Evolutionary conservation across 37 sponge, comb jelly and placozoan genomes (phyloP).

Genomic region (Ianthella basta): DNA sequence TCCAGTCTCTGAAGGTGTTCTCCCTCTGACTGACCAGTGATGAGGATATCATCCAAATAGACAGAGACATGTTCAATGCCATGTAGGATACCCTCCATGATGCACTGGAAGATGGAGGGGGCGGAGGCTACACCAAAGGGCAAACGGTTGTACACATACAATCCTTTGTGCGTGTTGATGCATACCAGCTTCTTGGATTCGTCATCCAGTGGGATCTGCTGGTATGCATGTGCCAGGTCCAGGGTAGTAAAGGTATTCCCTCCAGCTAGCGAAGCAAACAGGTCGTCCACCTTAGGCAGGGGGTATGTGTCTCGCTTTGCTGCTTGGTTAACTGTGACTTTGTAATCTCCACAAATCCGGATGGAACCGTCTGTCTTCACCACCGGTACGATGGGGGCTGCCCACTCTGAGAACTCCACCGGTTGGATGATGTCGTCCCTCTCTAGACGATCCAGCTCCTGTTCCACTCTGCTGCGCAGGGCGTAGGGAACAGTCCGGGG

Average conservation of each 20-base stretch:
- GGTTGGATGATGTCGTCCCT: neutral
- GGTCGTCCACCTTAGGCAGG: neutral
- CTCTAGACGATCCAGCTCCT: neutral
- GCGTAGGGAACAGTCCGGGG: conserved; percentile 13
- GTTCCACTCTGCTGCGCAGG: neutral
- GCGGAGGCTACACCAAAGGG: too few species aligned
- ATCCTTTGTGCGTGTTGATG: neutral
- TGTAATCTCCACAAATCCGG: conserved; percentile 7
- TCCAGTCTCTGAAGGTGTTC: too few species aligned
- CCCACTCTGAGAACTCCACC: conserved; percentile 3
- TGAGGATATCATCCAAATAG: too few species aligned
- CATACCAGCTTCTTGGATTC: neutral
- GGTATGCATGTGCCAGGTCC: neutral
- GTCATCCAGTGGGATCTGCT: conserved; percentile 2
- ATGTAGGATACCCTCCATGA: too few species aligned
- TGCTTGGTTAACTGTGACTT: neutral
- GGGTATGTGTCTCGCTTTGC: neutral
- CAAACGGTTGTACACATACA: too few species aligned
- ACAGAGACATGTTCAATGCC: too few species aligned
- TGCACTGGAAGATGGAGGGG: too few species aligned
- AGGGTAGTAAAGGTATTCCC: neutral
- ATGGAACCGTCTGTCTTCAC: neutral
- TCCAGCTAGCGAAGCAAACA: neutral
- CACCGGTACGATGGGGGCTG: conserved; percentile 6
- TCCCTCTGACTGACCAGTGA: too few species aligned